Percentiles rank a stretch among this genome's conserved stretches.
These are phyloP conservation scores for Scaptomyza cyrtandrae DNA, from an alignment of 2,888 invertebrate genomes.

Conservation along the genomic window DNA sequence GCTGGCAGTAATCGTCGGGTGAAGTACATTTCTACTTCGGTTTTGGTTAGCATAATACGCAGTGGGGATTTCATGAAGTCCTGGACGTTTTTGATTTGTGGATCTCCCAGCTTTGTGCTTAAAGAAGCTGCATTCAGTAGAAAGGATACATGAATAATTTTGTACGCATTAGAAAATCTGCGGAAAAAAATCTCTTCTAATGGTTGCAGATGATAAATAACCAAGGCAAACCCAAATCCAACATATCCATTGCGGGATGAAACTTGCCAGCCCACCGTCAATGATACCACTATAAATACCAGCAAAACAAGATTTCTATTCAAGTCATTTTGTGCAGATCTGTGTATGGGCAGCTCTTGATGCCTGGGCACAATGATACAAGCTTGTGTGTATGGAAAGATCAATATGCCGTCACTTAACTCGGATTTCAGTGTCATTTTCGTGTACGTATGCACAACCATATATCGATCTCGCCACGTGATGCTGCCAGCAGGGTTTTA, in stretches of 20 bases:
- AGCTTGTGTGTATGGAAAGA: conserved; percentile 10
- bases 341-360: not conserved
- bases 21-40: conserved; percentile 55
- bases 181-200: conserved; percentile 12
- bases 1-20: conserved; percentile 26
- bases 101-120: conserved; percentile 7
- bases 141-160: conserved; percentile 36
- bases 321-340: not conserved
- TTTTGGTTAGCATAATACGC: conserved; percentile 49
- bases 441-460: conserved; percentile 41
- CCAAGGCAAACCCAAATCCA: conserved; percentile 28
- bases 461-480: conserved; percentile 41
- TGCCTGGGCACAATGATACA: conserved; percentile 57
- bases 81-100: conserved; percentile 26
- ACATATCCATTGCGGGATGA: not conserved
- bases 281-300: conserved; percentile 2
- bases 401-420: conserved; percentile 8
- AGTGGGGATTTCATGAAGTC: conserved; percentile 36
- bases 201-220: conserved; percentile 32
- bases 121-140: conserved; percentile 26
- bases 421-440: conserved; percentile 22
- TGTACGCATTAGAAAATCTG: conserved; percentile 27
- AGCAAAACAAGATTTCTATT: not conserved
- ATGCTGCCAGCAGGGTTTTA: conserved; percentile 31
- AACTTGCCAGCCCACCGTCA: conserved; percentile 46